These are phyloP conservation scores for Pithys albifrons DNA, from an alignment of 2,113 vertebrate species.

Conservation along the genomic window DNA sequence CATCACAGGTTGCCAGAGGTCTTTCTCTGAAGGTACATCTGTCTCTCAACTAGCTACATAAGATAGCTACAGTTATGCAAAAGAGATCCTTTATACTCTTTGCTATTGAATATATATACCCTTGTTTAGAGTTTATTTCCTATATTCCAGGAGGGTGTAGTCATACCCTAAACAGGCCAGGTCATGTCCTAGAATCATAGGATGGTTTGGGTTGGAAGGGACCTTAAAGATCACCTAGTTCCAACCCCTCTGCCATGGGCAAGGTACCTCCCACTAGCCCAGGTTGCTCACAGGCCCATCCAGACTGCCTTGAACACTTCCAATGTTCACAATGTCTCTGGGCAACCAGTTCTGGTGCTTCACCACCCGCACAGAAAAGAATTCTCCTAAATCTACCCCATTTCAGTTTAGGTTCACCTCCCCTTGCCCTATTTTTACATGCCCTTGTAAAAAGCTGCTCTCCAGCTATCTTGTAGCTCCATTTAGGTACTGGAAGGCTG, in stretches of 20 bases:
- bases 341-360: not conserved
- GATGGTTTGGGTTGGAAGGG: not conserved
- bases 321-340: not conserved
- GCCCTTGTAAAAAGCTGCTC: not conserved
- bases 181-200: not conserved
- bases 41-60: not conserved
- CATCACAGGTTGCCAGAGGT: not conserved
- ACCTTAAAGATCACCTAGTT: not conserved
- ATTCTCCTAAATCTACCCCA: not conserved
- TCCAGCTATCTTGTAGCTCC: not conserved
- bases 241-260: not conserved
- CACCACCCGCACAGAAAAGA: not conserved
- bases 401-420: not conserved
- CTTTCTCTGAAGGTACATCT: not conserved
- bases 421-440: not conserved
- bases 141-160: not conserved
- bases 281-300: not conserved
- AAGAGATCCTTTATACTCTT: not conserved
- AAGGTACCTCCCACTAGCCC: not conserved
- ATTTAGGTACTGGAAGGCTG: not conserved
- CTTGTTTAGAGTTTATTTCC: not conserved
- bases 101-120: not conserved
- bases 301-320: not conserved
- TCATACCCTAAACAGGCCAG: not conserved
- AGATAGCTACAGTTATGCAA: not conserved